Evolutionary conservation across 2,888 invertebrate species (phyloP).

Genomic region (Leptopilina syphax): DNA sequence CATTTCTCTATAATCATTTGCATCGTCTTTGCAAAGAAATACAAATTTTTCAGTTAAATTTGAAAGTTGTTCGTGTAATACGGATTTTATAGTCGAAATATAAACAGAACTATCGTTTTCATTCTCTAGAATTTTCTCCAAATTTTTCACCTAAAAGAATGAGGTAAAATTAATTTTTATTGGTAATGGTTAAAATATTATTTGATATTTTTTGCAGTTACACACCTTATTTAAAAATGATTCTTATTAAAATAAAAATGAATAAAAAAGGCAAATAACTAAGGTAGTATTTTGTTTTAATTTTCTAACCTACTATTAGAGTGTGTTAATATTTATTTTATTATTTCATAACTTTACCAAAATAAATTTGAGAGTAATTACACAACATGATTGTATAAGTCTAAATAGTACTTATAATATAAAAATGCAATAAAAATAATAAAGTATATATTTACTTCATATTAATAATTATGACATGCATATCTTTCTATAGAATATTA

Average conservation of each 20-base stretch:
- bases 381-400: too few species aligned
- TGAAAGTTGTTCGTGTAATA: constrained; percentile 63
- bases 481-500: constrained; percentile 7
- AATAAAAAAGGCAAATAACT: neutral
- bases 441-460: too few species aligned
- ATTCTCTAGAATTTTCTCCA: constrained; percentile 56
- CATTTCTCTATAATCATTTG: constrained; percentile 64
- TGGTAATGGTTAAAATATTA: neutral
- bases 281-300: too few species aligned
- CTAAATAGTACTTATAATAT: too few species aligned
- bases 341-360: too few species aligned
- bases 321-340: too few species aligned
- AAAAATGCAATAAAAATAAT: too few species aligned
- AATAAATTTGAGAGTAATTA: too few species aligned
- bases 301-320: too few species aligned
- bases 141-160: constrained; percentile 63
- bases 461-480: neutral
- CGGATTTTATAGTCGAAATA: constrained; percentile 57
- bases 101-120: constrained; percentile 50
- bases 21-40: constrained; percentile 61
- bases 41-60: constrained; percentile 67
- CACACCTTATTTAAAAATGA: too few species aligned
- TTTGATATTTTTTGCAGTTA: too few species aligned
- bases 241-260: neutral
- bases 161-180: neutral